Base-by-base conservation (phyloP, 2,113 vertebrate species). In the Microtus richardsoni region DNA sequence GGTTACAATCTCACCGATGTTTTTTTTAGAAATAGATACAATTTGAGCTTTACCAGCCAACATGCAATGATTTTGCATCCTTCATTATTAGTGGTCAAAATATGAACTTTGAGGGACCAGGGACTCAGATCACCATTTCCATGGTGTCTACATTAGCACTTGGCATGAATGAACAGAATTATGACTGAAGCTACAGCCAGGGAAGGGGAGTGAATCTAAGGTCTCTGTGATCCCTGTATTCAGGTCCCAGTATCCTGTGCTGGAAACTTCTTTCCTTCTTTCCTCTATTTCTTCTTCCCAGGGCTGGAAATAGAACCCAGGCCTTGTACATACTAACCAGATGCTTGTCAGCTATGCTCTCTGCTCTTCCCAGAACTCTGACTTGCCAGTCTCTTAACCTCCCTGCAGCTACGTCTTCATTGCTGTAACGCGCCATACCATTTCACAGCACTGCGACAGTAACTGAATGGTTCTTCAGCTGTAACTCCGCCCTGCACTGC, bases 51-150 rank as follows among this genome's bases (percentile, higher is more conserved):
- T 26, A 16, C n/a, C 71, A 70, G 62, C 64, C 60, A 52, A 17
- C 36, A 30, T 22, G 8, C 7, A 44, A 36, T 22, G 58, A 39
- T n/a, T 92, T 71, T 80, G 22, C 28, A 30, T 88, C 39, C 68
- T 62, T 82, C 14, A 44, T 92, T 83, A 39, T 88, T 73, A 68
- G 30, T 89, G 33, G 49, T 89, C 54, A 68, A 86, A 88, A 92
- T 33, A 60, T 22, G 88, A 85, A 49, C 52, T 49, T 88, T 47
- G 17, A 44, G 66, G 82, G n/a, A 92, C 11, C 19, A 39, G 44
- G 7, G 33, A 22, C 74, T 58, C 19, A 33, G 36, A 36, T 58
- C 77, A 7, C 36, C 12, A 3, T 79, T 49, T 39, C 47, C 22
- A 14, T 1, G 0, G 3, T 26, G 26, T 95, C 30, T 88, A 54